Percentiles rank a stretch among this genome's conserved stretches.
These are phyloP conservation scores for Astropecten irregularis DNA, from an alignment of 53 echinoderm and acorn worm species.

Conservation along the genomic window DNA sequence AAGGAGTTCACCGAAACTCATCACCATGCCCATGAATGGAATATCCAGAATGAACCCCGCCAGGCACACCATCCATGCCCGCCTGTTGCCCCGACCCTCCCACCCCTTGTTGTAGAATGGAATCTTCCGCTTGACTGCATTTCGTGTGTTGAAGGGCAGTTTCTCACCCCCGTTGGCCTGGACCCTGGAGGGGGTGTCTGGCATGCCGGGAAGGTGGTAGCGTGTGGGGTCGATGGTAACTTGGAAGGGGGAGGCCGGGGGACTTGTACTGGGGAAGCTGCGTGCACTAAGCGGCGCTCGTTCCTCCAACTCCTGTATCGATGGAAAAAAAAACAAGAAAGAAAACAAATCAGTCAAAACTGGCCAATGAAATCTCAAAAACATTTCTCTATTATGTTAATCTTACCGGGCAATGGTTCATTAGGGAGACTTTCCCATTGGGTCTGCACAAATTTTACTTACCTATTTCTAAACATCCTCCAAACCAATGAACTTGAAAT, in stretches of 20 bases:
- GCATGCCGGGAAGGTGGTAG: conserved; percentile 40
- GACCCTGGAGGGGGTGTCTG: not conserved
- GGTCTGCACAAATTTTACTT: too few relatives aligned
- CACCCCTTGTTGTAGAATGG: conserved; percentile 26
- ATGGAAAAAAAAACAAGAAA: not conserved
- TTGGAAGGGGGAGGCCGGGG: not conserved
- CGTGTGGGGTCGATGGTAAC: conserved; percentile 17
- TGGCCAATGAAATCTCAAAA: too few relatives aligned
- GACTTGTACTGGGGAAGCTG: not conserved
- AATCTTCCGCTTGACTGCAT: not conserved
- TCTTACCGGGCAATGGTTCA: too few relatives aligned
- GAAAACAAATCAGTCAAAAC: too few relatives aligned
- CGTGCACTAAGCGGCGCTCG: not conserved
- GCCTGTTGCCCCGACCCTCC: conserved; percentile 15
- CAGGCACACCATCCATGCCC: conserved; percentile 84
- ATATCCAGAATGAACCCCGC: conserved; percentile 86
- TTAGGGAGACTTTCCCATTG: too few relatives aligned
- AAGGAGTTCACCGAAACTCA: conserved; percentile 95
- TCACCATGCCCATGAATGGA: conserved; percentile 93
- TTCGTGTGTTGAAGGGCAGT: conserved; percentile 19
- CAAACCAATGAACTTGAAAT: too few relatives aligned
- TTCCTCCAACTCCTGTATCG: conserved; percentile 6
- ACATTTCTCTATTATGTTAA: too few relatives aligned
- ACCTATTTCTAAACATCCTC: too few relatives aligned
- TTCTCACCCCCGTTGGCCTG: conserved; percentile 20